These are phyloP conservation scores for Drosophila subobscura DNA, from an alignment of 1,140 invertebrate species.

Conservation along the genomic window DNA sequence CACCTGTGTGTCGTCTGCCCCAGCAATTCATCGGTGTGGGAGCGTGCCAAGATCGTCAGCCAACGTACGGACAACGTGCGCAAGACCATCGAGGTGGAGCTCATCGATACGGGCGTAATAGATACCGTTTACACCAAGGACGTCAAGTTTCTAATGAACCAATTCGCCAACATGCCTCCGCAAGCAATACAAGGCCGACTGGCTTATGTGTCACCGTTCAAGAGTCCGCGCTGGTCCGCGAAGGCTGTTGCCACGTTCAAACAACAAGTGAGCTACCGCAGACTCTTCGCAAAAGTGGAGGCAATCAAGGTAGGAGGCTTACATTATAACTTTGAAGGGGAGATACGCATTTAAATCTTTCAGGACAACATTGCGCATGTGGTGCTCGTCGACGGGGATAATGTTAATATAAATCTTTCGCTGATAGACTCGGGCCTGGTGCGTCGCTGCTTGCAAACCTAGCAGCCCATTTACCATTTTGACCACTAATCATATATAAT, in stretches of 20 bases:
- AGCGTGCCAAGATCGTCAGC: constrained; percentile 56
- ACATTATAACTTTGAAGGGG: too few species aligned
- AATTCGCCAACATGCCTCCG: constrained; percentile 55
- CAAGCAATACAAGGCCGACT: constrained; percentile 46
- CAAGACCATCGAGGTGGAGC: constrained; percentile 47
- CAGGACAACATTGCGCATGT: constrained; percentile 43
- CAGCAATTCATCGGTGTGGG: constrained; percentile 34
- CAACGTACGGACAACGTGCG: constrained; percentile 4
- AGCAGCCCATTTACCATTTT: background rate
- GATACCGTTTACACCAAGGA: constrained; percentile 26
- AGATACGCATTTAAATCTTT: background rate
- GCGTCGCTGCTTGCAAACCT: constrained; percentile 39
- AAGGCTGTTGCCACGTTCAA: constrained; percentile 44
- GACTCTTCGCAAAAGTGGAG: constrained; percentile 46
- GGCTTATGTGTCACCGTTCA: constrained; percentile 40
- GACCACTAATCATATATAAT: background rate
- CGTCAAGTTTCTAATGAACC: constrained; percentile 53
- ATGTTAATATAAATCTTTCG: constrained; percentile 46
- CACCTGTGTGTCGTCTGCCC: constrained; percentile 58
- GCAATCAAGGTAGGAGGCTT: constrained; percentile 30
- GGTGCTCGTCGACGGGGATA: constrained; percentile 58
- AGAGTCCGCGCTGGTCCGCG: constrained; percentile 34
- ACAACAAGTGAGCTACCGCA: constrained; percentile 34
- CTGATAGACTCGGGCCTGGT: constrained; percentile 56
- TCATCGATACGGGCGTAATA: constrained; percentile 65